phyloP scores from a whole-genome alignment of 2,113 vertebrate species.

The Gadus macrocephalus region DNA sequence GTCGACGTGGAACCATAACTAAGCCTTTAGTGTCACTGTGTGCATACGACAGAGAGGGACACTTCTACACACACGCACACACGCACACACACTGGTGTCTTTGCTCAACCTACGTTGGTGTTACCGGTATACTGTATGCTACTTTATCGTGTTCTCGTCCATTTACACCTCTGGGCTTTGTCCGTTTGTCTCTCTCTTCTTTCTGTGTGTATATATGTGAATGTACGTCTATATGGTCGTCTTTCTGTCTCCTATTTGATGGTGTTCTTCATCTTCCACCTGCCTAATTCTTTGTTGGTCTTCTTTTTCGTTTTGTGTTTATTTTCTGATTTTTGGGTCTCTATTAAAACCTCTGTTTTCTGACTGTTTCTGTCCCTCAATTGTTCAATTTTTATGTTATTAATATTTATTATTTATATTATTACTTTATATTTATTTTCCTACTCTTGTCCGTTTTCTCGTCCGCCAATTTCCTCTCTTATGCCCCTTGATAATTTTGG shows the following conservation, averaged over 20 bases:
- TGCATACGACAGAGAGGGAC: background rate
- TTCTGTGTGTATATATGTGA: constrained; percentile 5
- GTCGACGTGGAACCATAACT: too few species aligned
- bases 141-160: constrained; percentile 42
- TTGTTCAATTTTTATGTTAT: background rate
- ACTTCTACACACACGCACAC: too few species aligned
- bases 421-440: constrained; percentile 21
- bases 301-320: too few species aligned
- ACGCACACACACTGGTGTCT: constrained; percentile 17
- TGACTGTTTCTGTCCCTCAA: background rate
- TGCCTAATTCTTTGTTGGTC: background rate
- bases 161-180: constrained; percentile 58
- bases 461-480: constrained; percentile 29
- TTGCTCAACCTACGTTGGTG: constrained; percentile 31
- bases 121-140: constrained; percentile 36
- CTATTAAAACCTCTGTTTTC: background rate
- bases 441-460: constrained; percentile 4
- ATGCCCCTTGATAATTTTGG: constrained; percentile 35
- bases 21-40: too few species aligned
- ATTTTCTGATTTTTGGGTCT: too few species aligned
- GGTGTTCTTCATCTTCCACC: background rate
- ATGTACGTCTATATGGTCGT: background rate
- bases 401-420: background rate
- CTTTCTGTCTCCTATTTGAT: constrained; percentile 3
- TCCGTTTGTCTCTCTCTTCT: constrained; percentile 33